phyloP scores from a whole-genome alignment of 2,797 vertebrate genomes.

The Gallirallus australis region DNA sequence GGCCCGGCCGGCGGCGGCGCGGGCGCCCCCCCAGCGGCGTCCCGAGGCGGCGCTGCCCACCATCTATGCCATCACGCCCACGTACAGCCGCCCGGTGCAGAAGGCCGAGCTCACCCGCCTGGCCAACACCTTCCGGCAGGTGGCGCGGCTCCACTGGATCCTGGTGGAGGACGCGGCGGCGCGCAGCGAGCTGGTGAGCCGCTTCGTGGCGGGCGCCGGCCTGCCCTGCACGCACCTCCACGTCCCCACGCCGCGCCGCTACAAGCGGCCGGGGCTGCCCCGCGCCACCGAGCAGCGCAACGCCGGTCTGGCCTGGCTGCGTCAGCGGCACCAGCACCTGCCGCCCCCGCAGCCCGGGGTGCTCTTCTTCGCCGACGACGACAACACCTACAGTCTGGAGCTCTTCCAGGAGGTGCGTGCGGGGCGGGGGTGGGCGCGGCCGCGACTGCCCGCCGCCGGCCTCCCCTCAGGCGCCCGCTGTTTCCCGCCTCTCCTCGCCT shows the following conservation, averaged over 20 bases:
- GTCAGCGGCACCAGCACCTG: constrained; percentile 83
- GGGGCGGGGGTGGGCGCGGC: background rate
- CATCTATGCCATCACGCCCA: constrained; percentile 96
- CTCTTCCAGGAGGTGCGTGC: constrained; percentile 92
- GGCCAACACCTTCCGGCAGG: constrained; percentile 94
- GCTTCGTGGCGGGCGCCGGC: constrained; percentile 87
- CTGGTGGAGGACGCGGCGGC: constrained; percentile 91
- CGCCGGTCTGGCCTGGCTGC: constrained; percentile 90
- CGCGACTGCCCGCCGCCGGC: background rate
- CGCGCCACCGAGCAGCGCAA: constrained; percentile 97
- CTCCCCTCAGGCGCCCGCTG: background rate
- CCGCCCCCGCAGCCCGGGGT: constrained; percentile 85
- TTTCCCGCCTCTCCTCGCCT: background rate
- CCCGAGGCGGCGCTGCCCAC: constrained; percentile 77
- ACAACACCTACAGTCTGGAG: constrained; percentile 99
- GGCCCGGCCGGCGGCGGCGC: background rate
- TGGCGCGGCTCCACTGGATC: constrained; percentile 93
- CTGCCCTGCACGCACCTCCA: constrained; percentile 93
- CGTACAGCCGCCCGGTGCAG: constrained; percentile 94
- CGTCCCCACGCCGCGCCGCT: constrained; percentile 91
- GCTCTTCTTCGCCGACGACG: constrained; percentile 98
- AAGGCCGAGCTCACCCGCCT: constrained; percentile 96
- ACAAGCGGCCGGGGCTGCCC: constrained; percentile 91
- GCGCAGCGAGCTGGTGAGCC: constrained; percentile 90
- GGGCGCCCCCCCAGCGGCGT: background rate